Evolutionary conservation across 2,113 vertebrate genomes (phyloP), one percentile per base, ranked within the genome.

Genomic region (Nycticebus coucang): DNA sequence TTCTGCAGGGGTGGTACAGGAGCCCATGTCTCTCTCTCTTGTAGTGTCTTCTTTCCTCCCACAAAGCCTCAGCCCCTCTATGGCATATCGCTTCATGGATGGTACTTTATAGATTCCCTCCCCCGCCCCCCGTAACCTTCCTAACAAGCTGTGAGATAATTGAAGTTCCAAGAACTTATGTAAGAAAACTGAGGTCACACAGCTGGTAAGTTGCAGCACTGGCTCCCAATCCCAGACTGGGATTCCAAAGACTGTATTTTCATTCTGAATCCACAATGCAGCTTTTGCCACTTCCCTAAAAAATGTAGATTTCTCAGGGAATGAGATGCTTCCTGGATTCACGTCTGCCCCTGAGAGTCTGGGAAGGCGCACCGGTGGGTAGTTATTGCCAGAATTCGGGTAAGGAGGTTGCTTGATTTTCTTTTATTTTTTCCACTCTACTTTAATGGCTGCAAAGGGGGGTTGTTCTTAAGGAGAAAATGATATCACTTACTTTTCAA

Each of bases 401-500:
- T 18, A 69, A 74, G 21, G 17, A 0, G 21, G 4, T 35, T 8
- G 28, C n/a, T 81, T 26, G 11, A 28, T 64, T 62, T 10, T 26
- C 11, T 62, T 62, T 26, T 62, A 24, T 11, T 26, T 64, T 64
- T 64, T 64, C 28, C 4, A 64, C 26, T 64, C 62, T 28, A 26
- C 24, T 64, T 64, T 26, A 64, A 64, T 26, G 26, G 62, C 12
- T 64, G 62, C 62, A 64, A 64, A 64, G 24, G 62, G 14, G 0
- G 30, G 2, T 35, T 10, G 24, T n/a, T 81, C 12, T 26, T 89
- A 2, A 88, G 60, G 15, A 87, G 18, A 24, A 74, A 83, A 88
- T 33, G 1, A 18, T 30, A 89, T 66, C 72, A 97, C 97, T 97
- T 98, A 99, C 99, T 99, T 99, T 98, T 99, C 99, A 98, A 99